phyloP scores from a whole-genome alignment of 1,140 invertebrate genomes.

The Temnothorax longispinosus region DNA sequence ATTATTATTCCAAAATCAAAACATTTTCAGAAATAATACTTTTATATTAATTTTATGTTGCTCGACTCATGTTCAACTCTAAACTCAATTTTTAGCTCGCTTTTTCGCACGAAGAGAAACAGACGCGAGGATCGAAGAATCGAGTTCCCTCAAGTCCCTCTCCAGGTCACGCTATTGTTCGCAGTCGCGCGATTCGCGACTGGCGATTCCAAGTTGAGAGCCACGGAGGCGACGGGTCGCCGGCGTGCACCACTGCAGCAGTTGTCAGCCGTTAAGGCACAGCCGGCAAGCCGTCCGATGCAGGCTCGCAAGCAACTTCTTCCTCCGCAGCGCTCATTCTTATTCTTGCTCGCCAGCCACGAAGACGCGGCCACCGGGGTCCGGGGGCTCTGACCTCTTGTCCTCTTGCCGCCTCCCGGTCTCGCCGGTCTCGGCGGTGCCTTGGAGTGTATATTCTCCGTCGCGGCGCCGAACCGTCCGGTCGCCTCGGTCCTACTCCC shows the following conservation, averaged over 20 bases:
- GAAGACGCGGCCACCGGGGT: slow-evolving; percentile 69
- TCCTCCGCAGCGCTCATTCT: slow-evolving; percentile 52
- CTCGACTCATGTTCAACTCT: not conserved
- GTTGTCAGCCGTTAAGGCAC: slow-evolving; percentile 43
- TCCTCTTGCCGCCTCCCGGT: slow-evolving; percentile 55
- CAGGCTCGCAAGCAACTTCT: slow-evolving; percentile 57
- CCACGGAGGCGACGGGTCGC: slow-evolving; percentile 65
- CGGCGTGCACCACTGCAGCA: slow-evolving; percentile 59
- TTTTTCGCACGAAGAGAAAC: not conserved
- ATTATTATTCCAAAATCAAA: not conserved
- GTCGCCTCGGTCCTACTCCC: slow-evolving; percentile 15
- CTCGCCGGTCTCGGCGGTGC: slow-evolving; percentile 64
- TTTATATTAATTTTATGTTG: not conserved
- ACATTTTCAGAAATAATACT: not conserved
- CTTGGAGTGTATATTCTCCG: slow-evolving; percentile 67
- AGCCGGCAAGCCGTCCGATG: slow-evolving; percentile 40
- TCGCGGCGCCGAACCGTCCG: slow-evolving; percentile 59
- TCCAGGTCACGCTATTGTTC: not conserved
- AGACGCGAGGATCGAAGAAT: not conserved
- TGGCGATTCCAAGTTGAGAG: slow-evolving; percentile 66
- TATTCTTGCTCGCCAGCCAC: slow-evolving; percentile 24
- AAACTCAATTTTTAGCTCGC: not conserved
- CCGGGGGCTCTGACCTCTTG: slow-evolving; percentile 78
- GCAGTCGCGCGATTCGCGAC: not conserved
- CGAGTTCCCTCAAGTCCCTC: too few species aligned